Evolutionary conservation across 2,797 vertebrate genomes (phyloP).

Genomic region (Sphenodon punctatus): DNA sequence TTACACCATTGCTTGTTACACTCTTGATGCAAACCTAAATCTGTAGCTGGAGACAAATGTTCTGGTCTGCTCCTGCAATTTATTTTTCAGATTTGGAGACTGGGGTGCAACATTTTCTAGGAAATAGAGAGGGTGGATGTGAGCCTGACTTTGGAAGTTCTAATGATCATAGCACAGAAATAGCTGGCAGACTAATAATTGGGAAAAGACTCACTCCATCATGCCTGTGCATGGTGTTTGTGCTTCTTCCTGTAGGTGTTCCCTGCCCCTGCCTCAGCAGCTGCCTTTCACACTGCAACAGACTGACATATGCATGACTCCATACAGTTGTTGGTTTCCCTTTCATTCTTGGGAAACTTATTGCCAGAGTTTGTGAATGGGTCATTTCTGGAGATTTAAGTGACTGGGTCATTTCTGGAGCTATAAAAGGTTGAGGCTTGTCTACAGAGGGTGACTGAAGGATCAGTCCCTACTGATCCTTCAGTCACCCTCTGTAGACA

Average conservation of each 20-base stretch:
- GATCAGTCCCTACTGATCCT: too few species aligned
- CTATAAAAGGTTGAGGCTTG: too few species aligned
- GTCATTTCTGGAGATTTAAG: too few species aligned
- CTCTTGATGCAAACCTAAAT: too few species aligned
- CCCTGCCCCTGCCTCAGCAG: background rate
- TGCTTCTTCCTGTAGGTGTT: background rate
- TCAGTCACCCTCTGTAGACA: too few species aligned
- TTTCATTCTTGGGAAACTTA: too few species aligned
- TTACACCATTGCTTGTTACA: too few species aligned
- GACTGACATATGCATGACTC: background rate
- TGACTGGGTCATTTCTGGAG: too few species aligned
- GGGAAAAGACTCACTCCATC: background rate
- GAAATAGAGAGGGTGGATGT: background rate
- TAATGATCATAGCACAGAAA: too few species aligned
- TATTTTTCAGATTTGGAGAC: background rate
- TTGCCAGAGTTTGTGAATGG: too few species aligned
- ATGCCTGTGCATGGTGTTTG: background rate
- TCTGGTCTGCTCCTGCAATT: background rate
- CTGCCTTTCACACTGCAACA: background rate
- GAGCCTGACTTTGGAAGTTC: background rate
- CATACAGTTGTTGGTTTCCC: background rate
- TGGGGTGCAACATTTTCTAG: background rate
- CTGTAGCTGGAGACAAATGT: accelerated
- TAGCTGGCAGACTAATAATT: background rate
- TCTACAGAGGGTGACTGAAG: too few species aligned